Percentiles rank a stretch among this genome's conserved stretches.
Conservation (phyloP, 2,797 vertebrate species). For the Falco cherrug region DNA sequence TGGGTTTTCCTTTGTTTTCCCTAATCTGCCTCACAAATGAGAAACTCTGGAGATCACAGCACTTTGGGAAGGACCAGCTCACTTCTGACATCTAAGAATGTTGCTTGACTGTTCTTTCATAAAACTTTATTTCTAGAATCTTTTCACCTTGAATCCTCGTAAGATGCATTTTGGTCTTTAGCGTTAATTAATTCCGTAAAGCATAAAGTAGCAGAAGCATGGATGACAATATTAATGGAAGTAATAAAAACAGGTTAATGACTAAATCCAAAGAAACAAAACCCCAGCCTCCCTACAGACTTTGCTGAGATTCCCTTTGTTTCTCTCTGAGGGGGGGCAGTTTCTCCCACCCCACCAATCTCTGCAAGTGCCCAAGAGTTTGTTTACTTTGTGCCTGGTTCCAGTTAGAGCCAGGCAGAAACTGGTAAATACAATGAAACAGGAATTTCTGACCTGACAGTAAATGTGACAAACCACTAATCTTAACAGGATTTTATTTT, state of each 20-base stretch:
- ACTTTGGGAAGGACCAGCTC: neutral
- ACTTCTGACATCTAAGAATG: neutral
- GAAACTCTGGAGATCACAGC: neutral
- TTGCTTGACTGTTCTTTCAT: neutral
- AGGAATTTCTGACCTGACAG: neutral
- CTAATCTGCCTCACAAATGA: neutral
- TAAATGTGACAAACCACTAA: neutral
- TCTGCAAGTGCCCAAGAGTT: neutral
- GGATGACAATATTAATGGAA: conserved; percentile 34
- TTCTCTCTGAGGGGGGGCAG: neutral
- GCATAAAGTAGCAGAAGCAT: neutral
- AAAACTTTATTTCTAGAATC: neutral
- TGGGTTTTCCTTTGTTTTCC: neutral
- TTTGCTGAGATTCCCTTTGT: conserved; percentile 17
- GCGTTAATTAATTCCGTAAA: conserved; percentile 8
- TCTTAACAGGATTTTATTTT: neutral
- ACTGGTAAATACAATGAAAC: neutral
- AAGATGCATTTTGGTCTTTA: neutral
- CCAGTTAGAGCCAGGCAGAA: neutral
- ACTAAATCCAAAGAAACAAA: conserved; percentile 27
- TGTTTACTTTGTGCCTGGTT: neutral
- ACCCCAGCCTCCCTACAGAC: neutral
- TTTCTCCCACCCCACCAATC: neutral
- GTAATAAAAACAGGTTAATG: conserved; percentile 38
- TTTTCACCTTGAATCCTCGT: neutral